phyloP scores from a whole-genome alignment of 1,140 invertebrate species.

The Cardiocondyla obscurior region DNA sequence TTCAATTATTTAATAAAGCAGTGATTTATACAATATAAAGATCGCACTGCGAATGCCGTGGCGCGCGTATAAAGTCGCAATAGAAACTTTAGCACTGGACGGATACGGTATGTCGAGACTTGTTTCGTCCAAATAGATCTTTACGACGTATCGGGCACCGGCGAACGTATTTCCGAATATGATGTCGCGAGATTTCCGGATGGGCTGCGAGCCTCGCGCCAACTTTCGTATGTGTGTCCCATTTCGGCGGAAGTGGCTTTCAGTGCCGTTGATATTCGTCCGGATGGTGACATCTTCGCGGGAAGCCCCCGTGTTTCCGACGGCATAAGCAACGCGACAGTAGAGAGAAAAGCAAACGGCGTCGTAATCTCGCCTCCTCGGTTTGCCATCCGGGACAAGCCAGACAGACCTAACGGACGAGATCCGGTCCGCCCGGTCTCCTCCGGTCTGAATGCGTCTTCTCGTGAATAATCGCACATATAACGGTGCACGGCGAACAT shows the following conservation, averaged over 20 bases:
- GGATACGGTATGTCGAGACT: background rate
- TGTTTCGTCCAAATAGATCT: slow-evolving; percentile 2
- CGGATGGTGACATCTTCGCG: slow-evolving; percentile 58
- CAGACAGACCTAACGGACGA: slow-evolving; percentile 64
- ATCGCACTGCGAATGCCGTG: background rate
- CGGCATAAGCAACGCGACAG: slow-evolving; percentile 21
- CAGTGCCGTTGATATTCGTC: slow-evolving; percentile 39
- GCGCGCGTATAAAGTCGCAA: background rate
- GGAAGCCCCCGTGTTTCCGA: slow-evolving; percentile 63
- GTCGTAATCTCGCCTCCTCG: slow-evolving; percentile 63
- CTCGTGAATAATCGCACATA: slow-evolving; percentile 71
- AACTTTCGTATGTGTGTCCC: slow-evolving; percentile 32
- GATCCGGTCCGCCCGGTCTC: slow-evolving; percentile 56
- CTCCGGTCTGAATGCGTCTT: slow-evolving; percentile 54
- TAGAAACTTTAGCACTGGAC: background rate
- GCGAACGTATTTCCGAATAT: slow-evolving; percentile 23
- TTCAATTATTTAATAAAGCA: background rate
- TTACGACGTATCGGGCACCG: slow-evolving; percentile 2
- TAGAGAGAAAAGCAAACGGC: slow-evolving; percentile 41
- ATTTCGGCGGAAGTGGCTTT: slow-evolving; percentile 39
- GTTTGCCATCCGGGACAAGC: slow-evolving; percentile 62
- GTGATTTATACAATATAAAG: no score
- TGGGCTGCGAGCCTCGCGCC: slow-evolving; percentile 18
- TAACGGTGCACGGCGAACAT: slow-evolving; percentile 58
- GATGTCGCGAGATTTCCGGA: slow-evolving; percentile 42